Base-by-base conservation (phyloP, 2,888 invertebrate species). In the Epinotia bilunana region DNA sequence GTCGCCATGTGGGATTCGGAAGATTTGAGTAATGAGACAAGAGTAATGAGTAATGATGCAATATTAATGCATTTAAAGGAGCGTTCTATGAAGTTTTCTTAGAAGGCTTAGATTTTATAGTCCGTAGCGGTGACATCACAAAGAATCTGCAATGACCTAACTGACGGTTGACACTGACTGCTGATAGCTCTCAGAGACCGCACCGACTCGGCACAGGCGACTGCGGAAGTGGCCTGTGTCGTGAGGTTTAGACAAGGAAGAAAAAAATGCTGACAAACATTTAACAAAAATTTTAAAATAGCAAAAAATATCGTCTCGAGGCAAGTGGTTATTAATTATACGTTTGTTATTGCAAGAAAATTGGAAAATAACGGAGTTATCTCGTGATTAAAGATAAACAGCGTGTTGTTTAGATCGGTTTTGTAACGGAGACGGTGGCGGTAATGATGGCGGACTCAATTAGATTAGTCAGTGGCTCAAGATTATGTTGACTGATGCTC, bases 321-420 rank as follows among this genome's bases (percentile, higher is more conserved):
- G 55, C 63, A 71, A 16, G 33, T 61, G 61, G 18, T 49, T 49
- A 53, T 53, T 61, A 70, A 70, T 70, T 61, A 70, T 28, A 33
- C 33, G 18, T 53, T 53, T 69, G 49, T 55, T 71, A 33, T 62
- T 49, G 55, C 33, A 43, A 53, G 53, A 39, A 71, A 70, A 62
- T 71, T 71, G 55, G 20, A 71, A 46, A 71, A 62, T 23, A 71
- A 62, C 62, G n/a, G 39, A 55, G 62, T 71, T 3, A 23, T 62
- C 55, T 11, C 16, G 39, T 20, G 53, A 71, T 70, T 62, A 39
- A 53, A 71, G 49, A 20, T 39, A 71, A 71, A 71, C 71, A 71
- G 18, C 53, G n/a, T 3, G 18, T 39, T 53, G 62, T 53, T 61
- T 61, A 20, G 13, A 46, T 23, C 6, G 49, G 13, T 16, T 49